Evolutionary conservation across 1,140 invertebrate species (phyloP).

Genomic region (Platyscapa corneri): DNA sequence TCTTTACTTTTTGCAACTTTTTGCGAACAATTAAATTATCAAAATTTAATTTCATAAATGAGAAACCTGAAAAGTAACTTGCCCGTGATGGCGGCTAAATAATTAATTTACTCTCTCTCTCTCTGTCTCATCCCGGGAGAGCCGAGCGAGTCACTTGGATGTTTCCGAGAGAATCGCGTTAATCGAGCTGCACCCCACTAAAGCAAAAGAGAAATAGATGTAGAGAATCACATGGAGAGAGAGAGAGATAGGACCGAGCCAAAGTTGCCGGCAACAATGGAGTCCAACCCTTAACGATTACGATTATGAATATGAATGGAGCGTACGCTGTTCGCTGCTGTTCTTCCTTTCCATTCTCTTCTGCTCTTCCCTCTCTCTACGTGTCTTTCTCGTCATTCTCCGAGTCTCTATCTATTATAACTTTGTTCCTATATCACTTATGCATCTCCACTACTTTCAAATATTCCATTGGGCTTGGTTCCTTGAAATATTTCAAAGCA

Average conservation of each 20-base stretch:
- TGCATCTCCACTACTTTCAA: neutral
- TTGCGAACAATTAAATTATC: constrained; percentile 30
- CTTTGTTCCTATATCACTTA: neutral
- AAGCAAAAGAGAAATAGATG: constrained; percentile 21
- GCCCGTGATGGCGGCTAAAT: constrained; percentile 39
- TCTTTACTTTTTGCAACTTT: no score
- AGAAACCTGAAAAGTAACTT: constrained; percentile 28
- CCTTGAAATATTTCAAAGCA: neutral
- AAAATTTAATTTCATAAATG: constrained; percentile 48
- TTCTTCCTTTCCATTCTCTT: constrained; percentile 16
- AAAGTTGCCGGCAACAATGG: constrained; percentile 56
- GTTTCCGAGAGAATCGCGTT: constrained; percentile 51
- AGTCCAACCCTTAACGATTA: constrained; percentile 54
- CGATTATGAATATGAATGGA: constrained; percentile 56
- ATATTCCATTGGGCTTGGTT: neutral
- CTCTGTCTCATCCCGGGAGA: constrained; percentile 41
- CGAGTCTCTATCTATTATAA: constrained; percentile 17
- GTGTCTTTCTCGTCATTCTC: constrained; percentile 27
- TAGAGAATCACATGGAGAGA: neutral
- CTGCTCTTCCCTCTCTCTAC: neutral
- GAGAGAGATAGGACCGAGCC: constrained; percentile 3
- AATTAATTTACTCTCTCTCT: constrained; percentile 49
- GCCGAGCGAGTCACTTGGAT: constrained; percentile 47
- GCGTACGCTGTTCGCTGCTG: constrained; percentile 29
- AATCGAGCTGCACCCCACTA: constrained; percentile 47